Evolutionary conservation across 2,113 vertebrate species (phyloP), one percentile per base, ranked within the genome.

Genomic region (Oreocharis arfaki): DNA sequence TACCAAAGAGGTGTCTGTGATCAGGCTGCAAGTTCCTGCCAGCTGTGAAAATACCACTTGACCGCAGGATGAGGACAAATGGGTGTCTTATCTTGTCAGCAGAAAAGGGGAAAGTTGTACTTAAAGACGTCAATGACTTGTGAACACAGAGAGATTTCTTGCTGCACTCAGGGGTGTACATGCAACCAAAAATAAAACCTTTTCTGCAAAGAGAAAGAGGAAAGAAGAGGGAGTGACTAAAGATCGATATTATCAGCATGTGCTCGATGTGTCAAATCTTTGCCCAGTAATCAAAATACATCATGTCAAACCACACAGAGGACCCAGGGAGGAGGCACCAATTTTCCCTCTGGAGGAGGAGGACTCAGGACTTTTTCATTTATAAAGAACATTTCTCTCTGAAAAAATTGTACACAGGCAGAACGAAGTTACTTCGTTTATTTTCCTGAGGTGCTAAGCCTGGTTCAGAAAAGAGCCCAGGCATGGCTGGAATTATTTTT

Each of bases 361-460:
- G 69, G 19, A 55, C 12, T 63, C 42, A 55, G 39, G 55, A 75
- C 7, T 52, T 75, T 75, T 87, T 56, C 11, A 26, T 68, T 68
- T 89, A 37, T n/a, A 42, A 84, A 71, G 24, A 83, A 20, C 6
- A 71, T 65, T 69, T 50, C 19, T 63, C n/a, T 88, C 33, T 32
- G 46, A 81, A 10, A 10, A 84, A 70, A 60, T 92, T 77, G 74
- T 67, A 55, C 6, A 4, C 6, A 13, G 27, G 30, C 27, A 90
- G 52, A 94, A 88, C 63, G 5, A 90, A 77, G 44, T 84, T 69
- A 30, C 37, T 77, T 76, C 20, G 5, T n/a, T 74, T 78, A 18
- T 93, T 96, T 96, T 91, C 69, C 85, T 60, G 44, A 90, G 84
- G 80, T 30, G 1, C 6, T 70, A 85, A 95, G 89, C 41, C 37